phyloP scores from a whole-genome alignment of 2,113 vertebrate genomes.

The Xyliphius kryptos region DNA sequence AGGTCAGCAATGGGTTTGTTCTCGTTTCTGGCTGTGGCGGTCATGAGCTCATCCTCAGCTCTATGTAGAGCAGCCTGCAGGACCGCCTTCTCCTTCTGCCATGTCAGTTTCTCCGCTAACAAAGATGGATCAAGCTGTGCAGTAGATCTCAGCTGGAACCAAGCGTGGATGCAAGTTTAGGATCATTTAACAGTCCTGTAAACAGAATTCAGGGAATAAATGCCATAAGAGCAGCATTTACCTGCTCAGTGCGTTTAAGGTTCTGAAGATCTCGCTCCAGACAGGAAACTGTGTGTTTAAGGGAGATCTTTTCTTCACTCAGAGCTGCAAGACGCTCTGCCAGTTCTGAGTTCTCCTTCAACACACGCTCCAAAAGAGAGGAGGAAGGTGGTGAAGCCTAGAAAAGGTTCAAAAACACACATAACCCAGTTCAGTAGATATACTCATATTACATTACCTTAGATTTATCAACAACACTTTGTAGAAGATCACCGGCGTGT shows the following conservation, averaged over 20 bases:
- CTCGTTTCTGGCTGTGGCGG: conserved; percentile 54
- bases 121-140: conserved; percentile 34
- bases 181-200: too few relatives aligned
- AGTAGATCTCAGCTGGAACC: conserved; percentile 20
- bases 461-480: too few relatives aligned
- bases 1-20: conserved; percentile 58
- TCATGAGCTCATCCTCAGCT: conserved; percentile 58
- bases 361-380: conserved; percentile 58
- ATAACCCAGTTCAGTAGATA: too few relatives aligned
- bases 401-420: conserved; percentile 5
- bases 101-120: conserved; percentile 50
- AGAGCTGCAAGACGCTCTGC: conserved; percentile 50
- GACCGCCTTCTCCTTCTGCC: conserved; percentile 53
- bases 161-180: too few relatives aligned
- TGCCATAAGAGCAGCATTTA: too few relatives aligned
- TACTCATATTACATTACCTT: too few relatives aligned
- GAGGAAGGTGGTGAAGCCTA: conserved; percentile 19
- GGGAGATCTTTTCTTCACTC: conserved; percentile 60
- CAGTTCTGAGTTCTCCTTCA: conserved; percentile 70
- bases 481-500: conserved; percentile 10
- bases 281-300: conserved; percentile 55
- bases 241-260: conserved; percentile 38
- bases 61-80: conserved; percentile 47
- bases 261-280: conserved; percentile 59
- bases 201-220: not conserved